Evolutionary conservation across 2,888 invertebrate species (phyloP).

Genomic region (Dilophus febrilis): DNA sequence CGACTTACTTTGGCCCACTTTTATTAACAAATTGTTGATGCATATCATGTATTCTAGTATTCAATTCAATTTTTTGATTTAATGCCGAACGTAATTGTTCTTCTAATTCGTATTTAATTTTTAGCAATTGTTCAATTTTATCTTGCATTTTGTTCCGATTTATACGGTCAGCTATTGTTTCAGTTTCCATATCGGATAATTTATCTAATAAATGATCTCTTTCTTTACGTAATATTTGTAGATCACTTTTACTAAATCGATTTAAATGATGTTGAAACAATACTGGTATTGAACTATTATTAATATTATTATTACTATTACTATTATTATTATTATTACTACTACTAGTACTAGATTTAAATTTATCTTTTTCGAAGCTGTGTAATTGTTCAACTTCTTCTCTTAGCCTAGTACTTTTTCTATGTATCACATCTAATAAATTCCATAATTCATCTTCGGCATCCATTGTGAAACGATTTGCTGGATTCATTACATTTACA

Average conservation of each 20-base stretch:
- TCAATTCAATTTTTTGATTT: slow-evolving; percentile 38
- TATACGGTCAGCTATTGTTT: slow-evolving; percentile 46
- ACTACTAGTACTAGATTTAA: neutral
- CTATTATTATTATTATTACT: slow-evolving; percentile 9
- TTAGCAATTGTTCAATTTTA: slow-evolving; percentile 40
- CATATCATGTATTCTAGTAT: slow-evolving; percentile 37
- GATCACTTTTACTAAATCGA: slow-evolving; percentile 33
- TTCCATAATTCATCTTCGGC: slow-evolving; percentile 74
- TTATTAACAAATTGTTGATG: slow-evolving; percentile 28
- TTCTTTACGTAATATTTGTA: slow-evolving; percentile 48
- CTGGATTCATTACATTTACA: slow-evolving; percentile 2
- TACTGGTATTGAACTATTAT: slow-evolving; percentile 15
- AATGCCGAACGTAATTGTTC: slow-evolving; percentile 39
- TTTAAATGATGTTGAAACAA: slow-evolving; percentile 24
- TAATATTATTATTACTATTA: slow-evolving; percentile 8
- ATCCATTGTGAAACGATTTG: slow-evolving; percentile 25
- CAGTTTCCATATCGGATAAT: slow-evolving; percentile 60
- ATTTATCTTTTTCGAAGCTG: slow-evolving; percentile 20
- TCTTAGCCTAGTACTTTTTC: slow-evolving; percentile 51
- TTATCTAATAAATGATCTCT: slow-evolving; percentile 58
- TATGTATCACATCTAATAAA: slow-evolving; percentile 70
- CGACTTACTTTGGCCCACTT: slow-evolving; percentile 25
- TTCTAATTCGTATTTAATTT: slow-evolving; percentile 40
- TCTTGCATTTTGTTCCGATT: slow-evolving; percentile 47
- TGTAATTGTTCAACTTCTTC: slow-evolving; percentile 54